Base-by-base conservation (phyloP, 1,140 invertebrate genomes). In the Drosophila sp. region DNA sequence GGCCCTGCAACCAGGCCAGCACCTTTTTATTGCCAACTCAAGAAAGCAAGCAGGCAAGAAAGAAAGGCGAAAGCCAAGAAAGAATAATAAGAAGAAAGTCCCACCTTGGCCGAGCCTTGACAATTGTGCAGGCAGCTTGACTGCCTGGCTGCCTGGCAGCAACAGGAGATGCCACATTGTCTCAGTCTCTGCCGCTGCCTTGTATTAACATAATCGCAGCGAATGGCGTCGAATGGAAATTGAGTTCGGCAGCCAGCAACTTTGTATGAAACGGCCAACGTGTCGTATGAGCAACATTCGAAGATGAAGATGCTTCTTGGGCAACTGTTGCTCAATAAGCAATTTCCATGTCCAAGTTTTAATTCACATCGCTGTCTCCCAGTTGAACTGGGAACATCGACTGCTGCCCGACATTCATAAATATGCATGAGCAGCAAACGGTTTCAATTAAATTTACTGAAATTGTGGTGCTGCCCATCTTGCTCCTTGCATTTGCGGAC, bases 401-500 rank as follows among this genome's bases (percentile, higher is more conserved):
- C n/a, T n/a, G n/a, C n/a, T 16, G 7, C 41, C 34, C 13, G 32
- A 14, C 63, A 46, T 57, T 79, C 72, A 87, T 87, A 89, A 87
- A 87, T 87, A 87, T 87, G 83, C 79, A 87, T 87, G 76, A 87
- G 82, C 76, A n/a, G 78, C 51, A 71, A 73, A 72, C 76, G 83
- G 76, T 77, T 87, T 89, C 83, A 87, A 87, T 89, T 87, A 89
- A 83, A 87, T 89, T 87, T 80, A 79, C 76, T 83, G 32, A 73
- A 87, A 80, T 87, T 87, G 78, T 57, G 81, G 74, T 38, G 43
- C 46, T 38, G n/a, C 9, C 29, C 27, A 0, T 50, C 41, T 16
- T 45, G 13, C 25, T 21, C 21, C 21, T 21, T n/a, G n/a, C 34
- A 9, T 6, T 18, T 11, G 41, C 8, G 9, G n/a, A n/a, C n/a